These are phyloP conservation scores for Gambusia affinis DNA, from an alignment of 2,113 vertebrate genomes.

Conservation along the genomic window DNA sequence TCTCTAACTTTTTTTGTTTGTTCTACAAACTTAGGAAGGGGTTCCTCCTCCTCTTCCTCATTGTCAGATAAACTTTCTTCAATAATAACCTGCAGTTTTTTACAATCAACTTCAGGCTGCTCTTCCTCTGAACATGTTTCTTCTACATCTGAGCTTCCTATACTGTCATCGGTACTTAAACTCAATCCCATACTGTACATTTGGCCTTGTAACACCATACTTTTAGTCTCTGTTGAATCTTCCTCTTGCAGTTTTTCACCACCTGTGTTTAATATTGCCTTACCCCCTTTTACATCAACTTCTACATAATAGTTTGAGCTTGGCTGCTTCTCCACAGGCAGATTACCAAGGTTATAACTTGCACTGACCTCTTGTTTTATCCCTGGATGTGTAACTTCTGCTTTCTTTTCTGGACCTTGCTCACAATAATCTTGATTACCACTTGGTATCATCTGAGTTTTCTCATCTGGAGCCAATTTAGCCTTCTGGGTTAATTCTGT, in stretches of 20 bases:
- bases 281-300: constrained; percentile 8
- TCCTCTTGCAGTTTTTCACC: constrained; percentile 12
- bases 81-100: constrained; percentile 30
- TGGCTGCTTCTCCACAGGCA: background rate
- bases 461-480: constrained; percentile 10
- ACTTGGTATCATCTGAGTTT: constrained; percentile 25
- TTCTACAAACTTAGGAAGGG: background rate
- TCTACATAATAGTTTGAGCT: constrained; percentile 24
- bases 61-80: constrained; percentile 42
- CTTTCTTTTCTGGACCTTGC: constrained; percentile 8
- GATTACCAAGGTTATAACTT: background rate
- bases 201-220: constrained; percentile 6
- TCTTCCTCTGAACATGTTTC: constrained; percentile 43
- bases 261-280: background rate
- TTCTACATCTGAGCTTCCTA: constrained; percentile 24
- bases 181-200: background rate
- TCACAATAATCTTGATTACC: constrained; percentile 26
- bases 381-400: constrained; percentile 5
- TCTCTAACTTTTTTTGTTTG: background rate
- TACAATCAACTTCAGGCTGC: constrained; percentile 13
- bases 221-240: background rate
- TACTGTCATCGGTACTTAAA: constrained; percentile 22
- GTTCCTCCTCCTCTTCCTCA: constrained; percentile 39
- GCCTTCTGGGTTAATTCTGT: background rate
- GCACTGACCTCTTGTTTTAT: background rate